Base-by-base conservation (phyloP, 2,888 invertebrate genomes). In the Apotomis capreana region DNA sequence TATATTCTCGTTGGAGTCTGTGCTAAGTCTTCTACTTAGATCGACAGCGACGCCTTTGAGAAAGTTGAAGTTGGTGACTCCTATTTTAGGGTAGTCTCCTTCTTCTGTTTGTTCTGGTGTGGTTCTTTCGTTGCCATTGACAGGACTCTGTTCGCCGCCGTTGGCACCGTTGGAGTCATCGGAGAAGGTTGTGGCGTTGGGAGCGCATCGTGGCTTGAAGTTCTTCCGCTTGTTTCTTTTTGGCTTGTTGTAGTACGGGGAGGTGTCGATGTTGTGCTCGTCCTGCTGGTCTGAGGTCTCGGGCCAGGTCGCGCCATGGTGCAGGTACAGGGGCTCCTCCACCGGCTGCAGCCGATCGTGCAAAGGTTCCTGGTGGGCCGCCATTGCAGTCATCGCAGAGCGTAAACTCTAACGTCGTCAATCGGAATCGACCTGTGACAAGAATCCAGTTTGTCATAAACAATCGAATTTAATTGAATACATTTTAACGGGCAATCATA, bases 191-290 rank as follows among this genome's bases (percentile, higher is more conserved):
- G 91, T 89, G 26, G 93, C 87, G 75, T 94, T 94, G 3, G 96
- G 95, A 73, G 94, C 93, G 87, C 96, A 97, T 80, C 96, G 92
- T 0, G 97, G 97, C 80, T 96, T 95, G 88, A 96, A 96, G 86
- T 96, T 96, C 87, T 96, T 96, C 78, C 96, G 91, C 80, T 96
- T 96, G 91, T 96, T 96, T 80, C 96, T 94, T 86, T 95, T 95
- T 75, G 95, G 95, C 84, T 93, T 90, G 78, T 93, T 94, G 82
- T 91, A 90, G 83, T 91, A 91, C 0, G 91, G 90, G 4, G 92
- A 89, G 83, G 90, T 84, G 77, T 90, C 89, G 3, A 89, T 80
- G 83, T 86, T 87, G 77, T 87, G 89, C 72, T 90, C 92, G 57
- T 90, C 90, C 76, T 90, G 89, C 80, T 92, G 81, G 71, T 91